These are phyloP conservation scores for Luperina nickerlii DNA, from an alignment of 2,888 invertebrate species.

Conservation along the genomic window DNA sequence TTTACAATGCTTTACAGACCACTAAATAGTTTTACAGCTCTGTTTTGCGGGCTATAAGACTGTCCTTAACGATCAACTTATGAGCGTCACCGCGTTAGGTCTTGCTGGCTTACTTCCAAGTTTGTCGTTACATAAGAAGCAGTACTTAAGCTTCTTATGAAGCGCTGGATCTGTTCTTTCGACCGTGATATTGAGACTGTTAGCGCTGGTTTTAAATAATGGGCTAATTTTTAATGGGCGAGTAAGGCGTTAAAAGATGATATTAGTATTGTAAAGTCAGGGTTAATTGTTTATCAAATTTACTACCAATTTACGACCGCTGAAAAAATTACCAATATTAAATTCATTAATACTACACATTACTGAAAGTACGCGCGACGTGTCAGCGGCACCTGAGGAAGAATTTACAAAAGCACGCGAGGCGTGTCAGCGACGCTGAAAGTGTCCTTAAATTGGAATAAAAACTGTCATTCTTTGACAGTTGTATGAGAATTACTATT, in stretches of 20 bases:
- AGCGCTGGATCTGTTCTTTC: neutral
- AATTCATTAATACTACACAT: too few species aligned
- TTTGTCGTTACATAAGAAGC: conserved; percentile 19
- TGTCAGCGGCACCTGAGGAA: too few species aligned
- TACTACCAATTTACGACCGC: neutral
- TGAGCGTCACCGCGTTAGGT: conserved; percentile 6
- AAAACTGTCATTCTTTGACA: too few species aligned
- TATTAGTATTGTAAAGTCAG: neutral
- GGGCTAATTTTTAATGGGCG: neutral
- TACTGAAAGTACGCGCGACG: too few species aligned
- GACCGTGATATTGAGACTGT: neutral
- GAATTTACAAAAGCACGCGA: too few species aligned
- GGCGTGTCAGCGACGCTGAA: too few species aligned
- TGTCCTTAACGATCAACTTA: conserved; percentile 18
- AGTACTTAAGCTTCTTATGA: conserved; percentile 9
- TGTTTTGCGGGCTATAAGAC: neutral
- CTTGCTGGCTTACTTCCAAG: conserved; percentile 38
- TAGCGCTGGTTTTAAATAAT: conserved; percentile 12
- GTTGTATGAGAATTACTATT: too few species aligned
- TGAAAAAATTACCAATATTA: too few species aligned
- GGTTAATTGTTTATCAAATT: neutral
- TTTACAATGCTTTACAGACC: neutral
- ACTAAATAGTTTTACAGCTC: neutral
- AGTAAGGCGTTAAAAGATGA: neutral
- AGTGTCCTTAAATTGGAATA: too few species aligned